Conservation (phyloP, 2,888 invertebrate genomes). For the Aphodius sticticus region DNA sequence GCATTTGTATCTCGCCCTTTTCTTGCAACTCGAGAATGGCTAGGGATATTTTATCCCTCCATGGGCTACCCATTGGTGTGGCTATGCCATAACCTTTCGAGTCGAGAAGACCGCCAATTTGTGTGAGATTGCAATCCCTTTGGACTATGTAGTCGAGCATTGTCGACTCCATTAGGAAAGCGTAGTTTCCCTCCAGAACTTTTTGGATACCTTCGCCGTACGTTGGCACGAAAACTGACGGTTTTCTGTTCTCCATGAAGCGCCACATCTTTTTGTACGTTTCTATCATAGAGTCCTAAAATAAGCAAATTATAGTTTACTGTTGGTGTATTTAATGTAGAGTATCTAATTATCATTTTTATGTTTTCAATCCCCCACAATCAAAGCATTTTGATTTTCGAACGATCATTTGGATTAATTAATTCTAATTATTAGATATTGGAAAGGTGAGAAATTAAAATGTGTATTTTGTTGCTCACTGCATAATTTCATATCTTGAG, state of each 20-base stretch:
- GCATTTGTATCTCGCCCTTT: constrained; percentile 89
- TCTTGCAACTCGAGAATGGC: constrained; percentile 96
- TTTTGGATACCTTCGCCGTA: constrained; percentile 91
- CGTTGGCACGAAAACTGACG: constrained; percentile 85
- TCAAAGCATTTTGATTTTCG: too few relatives aligned
- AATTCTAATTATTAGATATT: too few relatives aligned
- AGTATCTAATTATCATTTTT: too few relatives aligned
- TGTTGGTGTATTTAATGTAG: neutral
- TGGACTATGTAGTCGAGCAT: constrained; percentile 97
- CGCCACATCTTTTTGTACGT: constrained; percentile 95
- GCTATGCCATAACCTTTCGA: constrained; percentile 95
- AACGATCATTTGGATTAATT: too few relatives aligned
- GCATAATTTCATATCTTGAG: too few relatives aligned
- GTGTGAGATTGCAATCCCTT: constrained; percentile 95
- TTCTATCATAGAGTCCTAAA: constrained; percentile 85
- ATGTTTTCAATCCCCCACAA: too few relatives aligned
- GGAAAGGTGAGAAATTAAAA: too few relatives aligned
- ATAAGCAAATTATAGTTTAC: neutral
- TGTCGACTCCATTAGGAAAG: constrained; percentile 98
- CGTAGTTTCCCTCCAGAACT: constrained; percentile 91
- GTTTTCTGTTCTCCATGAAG: constrained; percentile 85
- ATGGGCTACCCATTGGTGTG: constrained; percentile 93
- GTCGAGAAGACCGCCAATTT: constrained; percentile 89
- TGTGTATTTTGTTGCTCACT: too few relatives aligned
- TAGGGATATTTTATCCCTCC: constrained; percentile 96